These are phyloP conservation scores for Paramisgurnus dabryanus DNA, from an alignment of 2,113 vertebrate species.

Conservation along the genomic window DNA sequence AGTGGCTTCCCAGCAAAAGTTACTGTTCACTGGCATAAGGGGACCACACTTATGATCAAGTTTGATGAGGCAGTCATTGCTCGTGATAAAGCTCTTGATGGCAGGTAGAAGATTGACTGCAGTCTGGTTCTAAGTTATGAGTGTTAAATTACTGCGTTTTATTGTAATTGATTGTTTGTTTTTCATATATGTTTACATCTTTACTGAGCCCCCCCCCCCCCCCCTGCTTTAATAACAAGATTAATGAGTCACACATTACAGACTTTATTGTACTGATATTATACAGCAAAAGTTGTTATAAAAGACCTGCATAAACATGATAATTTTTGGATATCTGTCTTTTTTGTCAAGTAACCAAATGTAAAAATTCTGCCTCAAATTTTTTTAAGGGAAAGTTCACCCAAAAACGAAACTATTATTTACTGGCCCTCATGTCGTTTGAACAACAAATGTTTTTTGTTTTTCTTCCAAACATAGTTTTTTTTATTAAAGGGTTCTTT, in stretches of 20 bases:
- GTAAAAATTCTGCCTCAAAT: neutral
- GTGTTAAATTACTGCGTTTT: too few relatives aligned
- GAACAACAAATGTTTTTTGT: too few relatives aligned
- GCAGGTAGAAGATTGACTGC: slow-evolving; percentile 71
- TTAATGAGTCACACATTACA: neutral
- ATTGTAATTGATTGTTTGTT: too few relatives aligned
- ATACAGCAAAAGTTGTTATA: too few relatives aligned
- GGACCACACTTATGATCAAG: slow-evolving; percentile 97
- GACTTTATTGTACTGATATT: too few relatives aligned
- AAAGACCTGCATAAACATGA: neutral
- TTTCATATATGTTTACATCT: neutral
- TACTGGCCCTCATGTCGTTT: too few relatives aligned
- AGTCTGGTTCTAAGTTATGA: neutral
- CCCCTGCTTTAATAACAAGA: neutral
- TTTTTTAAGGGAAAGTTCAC: too few relatives aligned
- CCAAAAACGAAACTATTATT: too few relatives aligned
- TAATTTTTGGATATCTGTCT: neutral
- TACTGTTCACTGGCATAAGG: slow-evolving; percentile 94
- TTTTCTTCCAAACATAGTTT: too few relatives aligned
- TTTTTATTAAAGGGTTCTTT: too few relatives aligned
- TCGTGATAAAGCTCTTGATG: slow-evolving; percentile 86
- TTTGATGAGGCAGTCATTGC: slow-evolving; percentile 89
- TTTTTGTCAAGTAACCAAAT: neutral
- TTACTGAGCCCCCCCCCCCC: neutral
- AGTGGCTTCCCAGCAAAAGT: slow-evolving; percentile 92